phyloP scores from a whole-genome alignment of 2,797 vertebrate genomes.

The Allobates femoralis region DNA sequence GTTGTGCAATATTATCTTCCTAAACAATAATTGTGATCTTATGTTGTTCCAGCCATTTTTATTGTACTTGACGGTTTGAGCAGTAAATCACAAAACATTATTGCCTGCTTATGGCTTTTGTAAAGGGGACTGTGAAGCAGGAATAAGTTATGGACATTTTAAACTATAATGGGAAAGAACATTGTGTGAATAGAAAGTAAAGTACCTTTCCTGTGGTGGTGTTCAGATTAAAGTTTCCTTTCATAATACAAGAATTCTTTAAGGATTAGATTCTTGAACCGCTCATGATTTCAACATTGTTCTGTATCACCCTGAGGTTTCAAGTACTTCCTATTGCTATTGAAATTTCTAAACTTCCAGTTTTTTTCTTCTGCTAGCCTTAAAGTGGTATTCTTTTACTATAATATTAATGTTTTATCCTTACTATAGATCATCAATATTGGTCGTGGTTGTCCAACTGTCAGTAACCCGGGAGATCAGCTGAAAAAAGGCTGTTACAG shows the following conservation, averaged over 20 bases:
- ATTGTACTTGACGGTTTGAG: not conserved
- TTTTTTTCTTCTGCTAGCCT: not conserved
- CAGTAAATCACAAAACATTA: conserved; percentile 10
- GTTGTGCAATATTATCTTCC: not conserved
- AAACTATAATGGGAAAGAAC: not conserved
- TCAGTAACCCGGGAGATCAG: not conserved
- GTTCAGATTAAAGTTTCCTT: conserved; percentile 28
- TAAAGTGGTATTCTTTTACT: not conserved
- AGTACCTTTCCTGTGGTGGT: conserved; percentile 20
- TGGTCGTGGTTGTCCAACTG: not conserved
- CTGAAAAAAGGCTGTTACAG: not conserved
- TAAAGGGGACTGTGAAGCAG: conserved; percentile 5
- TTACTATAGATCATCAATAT: not conserved
- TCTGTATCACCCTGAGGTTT: conserved; percentile 6
- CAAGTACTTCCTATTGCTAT: conserved; percentile 6
- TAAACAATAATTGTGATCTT: conserved; percentile 12
- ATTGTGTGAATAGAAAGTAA: conserved; percentile 3
- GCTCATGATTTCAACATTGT: conserved; percentile 18
- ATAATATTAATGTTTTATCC: not conserved
- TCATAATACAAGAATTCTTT: conserved; percentile 22
- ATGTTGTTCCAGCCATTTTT: not conserved
- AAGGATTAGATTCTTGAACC: conserved; percentile 4
- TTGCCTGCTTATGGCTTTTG: not conserved
- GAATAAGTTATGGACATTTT: conserved; percentile 22
- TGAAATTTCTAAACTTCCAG: not conserved